phyloP scores from a whole-genome alignment of 2,797 vertebrate species.

The Tragelaphus eurycerus region DNA sequence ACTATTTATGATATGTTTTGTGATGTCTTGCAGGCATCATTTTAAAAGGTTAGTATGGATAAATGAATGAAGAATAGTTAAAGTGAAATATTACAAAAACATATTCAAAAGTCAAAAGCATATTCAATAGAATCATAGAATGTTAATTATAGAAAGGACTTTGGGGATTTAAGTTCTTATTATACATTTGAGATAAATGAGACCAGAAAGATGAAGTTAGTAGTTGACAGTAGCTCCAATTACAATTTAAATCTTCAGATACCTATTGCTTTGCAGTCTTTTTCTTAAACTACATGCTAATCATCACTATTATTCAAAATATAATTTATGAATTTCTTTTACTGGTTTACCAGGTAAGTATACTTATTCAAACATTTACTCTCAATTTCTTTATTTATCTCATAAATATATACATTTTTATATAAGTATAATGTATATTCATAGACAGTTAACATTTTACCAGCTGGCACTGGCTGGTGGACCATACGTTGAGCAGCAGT shows the following conservation, averaged over 20 bases:
- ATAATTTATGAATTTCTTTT: not conserved
- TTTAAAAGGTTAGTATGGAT: not conserved
- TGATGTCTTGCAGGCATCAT: not conserved
- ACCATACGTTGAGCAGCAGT: not conserved
- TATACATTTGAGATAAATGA: conserved; percentile 15
- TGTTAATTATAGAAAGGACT: not conserved
- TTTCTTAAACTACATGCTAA: not conserved
- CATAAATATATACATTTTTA: not conserved
- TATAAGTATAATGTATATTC: not conserved
- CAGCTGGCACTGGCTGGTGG: not conserved
- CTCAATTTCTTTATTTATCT: not conserved
- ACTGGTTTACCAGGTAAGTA: not conserved
- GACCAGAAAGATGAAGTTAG: conserved; percentile 26
- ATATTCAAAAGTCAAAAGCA: not conserved
- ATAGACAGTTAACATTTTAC: not conserved
- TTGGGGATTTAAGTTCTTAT: not conserved
- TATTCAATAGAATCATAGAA: conserved; percentile 23
- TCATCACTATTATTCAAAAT: conserved; percentile 1
- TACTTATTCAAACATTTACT: not conserved
- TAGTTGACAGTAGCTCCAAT: conserved; percentile 4
- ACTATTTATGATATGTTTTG: not conserved
- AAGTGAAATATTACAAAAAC: not conserved
- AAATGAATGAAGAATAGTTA: not conserved
- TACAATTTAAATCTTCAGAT: conserved; percentile 50
- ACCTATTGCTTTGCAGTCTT: not conserved